These are phyloP conservation scores for Aplysia californica DNA, from an alignment of 1,140 invertebrate species.

Conservation along the genomic window DNA sequence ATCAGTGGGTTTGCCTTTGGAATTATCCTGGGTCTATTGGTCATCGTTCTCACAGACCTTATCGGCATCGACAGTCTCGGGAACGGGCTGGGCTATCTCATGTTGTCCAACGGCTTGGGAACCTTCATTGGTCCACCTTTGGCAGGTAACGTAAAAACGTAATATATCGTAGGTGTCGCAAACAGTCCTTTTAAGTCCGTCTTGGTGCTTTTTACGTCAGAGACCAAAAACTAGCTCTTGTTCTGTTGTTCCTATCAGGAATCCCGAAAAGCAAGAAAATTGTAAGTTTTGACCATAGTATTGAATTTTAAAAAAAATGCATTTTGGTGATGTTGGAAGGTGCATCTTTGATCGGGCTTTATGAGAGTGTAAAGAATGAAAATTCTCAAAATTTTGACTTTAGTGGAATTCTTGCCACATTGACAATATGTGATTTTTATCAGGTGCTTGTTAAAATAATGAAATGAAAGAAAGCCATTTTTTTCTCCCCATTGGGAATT, in stretches of 20 bases:
- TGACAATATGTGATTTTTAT: no score
- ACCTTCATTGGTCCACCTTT: constrained; percentile 52
- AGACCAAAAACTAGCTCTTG: background rate
- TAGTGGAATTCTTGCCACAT: no score
- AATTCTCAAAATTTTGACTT: no score
- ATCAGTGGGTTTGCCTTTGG: constrained; percentile 51
- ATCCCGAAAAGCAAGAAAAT: no score
- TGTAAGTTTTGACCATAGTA: no score
- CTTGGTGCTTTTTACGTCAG: background rate
- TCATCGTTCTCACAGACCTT: constrained; percentile 53
- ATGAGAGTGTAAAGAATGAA: no score
- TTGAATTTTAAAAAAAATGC: no score
- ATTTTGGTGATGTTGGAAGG: no score
- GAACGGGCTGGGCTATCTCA: constrained; percentile 55
- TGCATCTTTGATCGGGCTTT: no score
- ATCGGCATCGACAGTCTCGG: constrained; percentile 46
- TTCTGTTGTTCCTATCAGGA: background rate
- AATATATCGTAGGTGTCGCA: background rate
- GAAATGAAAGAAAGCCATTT: no score
- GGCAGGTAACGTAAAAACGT: constrained; percentile 45
- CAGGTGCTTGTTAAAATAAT: no score
- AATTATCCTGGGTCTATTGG: constrained; percentile 50
- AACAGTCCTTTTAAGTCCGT: background rate
- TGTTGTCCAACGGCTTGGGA: constrained; percentile 60
- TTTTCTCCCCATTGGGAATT: no score